A percentile compares a stretch with the other conserved stretches of the same genome.
phyloP scores from a whole-genome alignment of 2,888 invertebrate genomes.

The Cactoblastis cactorum region DNA sequence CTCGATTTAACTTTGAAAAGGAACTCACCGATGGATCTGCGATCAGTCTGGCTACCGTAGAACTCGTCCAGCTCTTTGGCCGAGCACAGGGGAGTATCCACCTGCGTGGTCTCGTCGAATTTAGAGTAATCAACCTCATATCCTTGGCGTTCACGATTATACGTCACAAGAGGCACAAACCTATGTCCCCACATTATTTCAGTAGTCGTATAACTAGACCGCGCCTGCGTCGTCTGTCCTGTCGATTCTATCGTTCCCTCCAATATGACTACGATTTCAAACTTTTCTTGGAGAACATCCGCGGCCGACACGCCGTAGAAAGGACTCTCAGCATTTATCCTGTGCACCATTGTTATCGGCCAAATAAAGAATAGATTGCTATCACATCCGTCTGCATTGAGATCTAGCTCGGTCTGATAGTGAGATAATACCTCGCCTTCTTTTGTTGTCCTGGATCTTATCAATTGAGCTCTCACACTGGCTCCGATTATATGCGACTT shows the following conservation, averaged over 20 bases:
- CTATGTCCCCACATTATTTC: constrained; percentile 91
- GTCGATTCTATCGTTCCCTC: constrained; percentile 92
- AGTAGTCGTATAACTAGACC: constrained; percentile 87
- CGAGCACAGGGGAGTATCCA: constrained; percentile 89
- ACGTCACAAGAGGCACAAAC: constrained; percentile 86
- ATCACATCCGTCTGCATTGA: constrained; percentile 87
- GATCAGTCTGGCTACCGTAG: constrained; percentile 79
- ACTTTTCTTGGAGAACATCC: constrained; percentile 88
- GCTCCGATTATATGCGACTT: constrained; percentile 95
- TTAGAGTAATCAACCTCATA: constrained; percentile 90
- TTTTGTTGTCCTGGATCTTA: constrained; percentile 88
- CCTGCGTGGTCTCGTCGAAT: constrained; percentile 88
- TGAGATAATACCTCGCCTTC: constrained; percentile 92
- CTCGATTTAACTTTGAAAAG: constrained; percentile 40
- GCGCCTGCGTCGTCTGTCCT: constrained; percentile 85
- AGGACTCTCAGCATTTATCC: constrained; percentile 90
- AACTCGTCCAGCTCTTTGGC: constrained; percentile 83
- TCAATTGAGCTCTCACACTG: constrained; percentile 89
- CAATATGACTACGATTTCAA: constrained; percentile 89
- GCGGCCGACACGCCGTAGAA: constrained; percentile 91
- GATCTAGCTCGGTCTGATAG: constrained; percentile 87
- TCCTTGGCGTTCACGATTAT: constrained; percentile 86
- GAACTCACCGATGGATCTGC: constrained; percentile 77
- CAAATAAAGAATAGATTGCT: constrained; percentile 94
- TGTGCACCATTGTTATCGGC: constrained; percentile 94